phyloP scores from a whole-genome alignment of 2,113 vertebrate genomes.

The Hemiprocne comata region DNA sequence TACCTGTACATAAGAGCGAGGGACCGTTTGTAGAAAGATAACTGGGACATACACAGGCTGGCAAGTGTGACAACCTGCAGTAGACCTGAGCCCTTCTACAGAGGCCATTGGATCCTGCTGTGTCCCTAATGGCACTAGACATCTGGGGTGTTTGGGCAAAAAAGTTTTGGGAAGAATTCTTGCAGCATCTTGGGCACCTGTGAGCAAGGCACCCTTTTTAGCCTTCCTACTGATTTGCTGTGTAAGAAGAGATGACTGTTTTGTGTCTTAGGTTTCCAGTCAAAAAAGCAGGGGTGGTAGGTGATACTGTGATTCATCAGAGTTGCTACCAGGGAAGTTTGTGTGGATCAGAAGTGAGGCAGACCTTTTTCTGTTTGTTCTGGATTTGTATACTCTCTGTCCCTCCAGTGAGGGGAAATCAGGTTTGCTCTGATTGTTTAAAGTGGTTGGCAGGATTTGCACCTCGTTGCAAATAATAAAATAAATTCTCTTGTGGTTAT shows the following conservation, averaged over 20 bases:
- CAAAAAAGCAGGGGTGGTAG: neutral
- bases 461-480: conserved; percentile 36
- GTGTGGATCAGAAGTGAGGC: neutral
- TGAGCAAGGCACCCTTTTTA: neutral
- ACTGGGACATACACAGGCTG: neutral
- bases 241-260: neutral
- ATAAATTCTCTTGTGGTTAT: conserved; percentile 32
- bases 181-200: neutral
- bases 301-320: neutral
- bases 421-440: conserved; percentile 43
- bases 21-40: neutral
- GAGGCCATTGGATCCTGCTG: neutral
- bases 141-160: neutral
- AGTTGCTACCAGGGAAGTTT: neutral
- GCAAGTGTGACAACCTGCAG: neutral
- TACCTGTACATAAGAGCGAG: neutral
- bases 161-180: neutral
- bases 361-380: neutral
- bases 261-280: neutral
- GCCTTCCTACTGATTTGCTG: neutral
- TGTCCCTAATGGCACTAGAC: neutral
- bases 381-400: neutral
- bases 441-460: conserved; percentile 54
- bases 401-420: conserved; percentile 18
- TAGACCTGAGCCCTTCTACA: neutral